These are phyloP conservation scores for Benthochromis sp. DNA, from an alignment of 2,113 vertebrate species.

Conservation along the genomic window DNA sequence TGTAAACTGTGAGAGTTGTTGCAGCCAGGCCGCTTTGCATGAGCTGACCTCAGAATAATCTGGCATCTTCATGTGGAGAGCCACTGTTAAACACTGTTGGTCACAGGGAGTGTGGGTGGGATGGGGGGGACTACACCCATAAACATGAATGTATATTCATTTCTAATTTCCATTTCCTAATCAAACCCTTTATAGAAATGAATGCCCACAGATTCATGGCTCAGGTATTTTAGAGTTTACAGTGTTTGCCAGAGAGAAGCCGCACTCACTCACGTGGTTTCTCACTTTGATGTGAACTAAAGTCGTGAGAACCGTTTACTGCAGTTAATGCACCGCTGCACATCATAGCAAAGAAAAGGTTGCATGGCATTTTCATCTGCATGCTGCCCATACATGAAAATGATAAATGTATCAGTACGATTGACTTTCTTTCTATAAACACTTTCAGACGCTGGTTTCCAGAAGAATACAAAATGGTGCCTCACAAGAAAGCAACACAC, in stretches of 20 bases:
- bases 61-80: fast-evolving
- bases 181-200: background rate
- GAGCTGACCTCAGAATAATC: background rate
- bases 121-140: background rate
- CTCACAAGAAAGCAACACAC: constrained; percentile 88
- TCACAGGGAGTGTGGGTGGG: background rate
- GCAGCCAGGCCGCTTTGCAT: background rate
- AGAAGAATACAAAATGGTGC: constrained; percentile 80
- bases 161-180: background rate
- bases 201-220: background rate
- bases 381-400: background rate
- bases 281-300: background rate
- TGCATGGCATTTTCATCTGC: background rate
- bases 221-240: background rate
- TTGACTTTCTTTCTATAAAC: background rate
- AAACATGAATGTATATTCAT: background rate
- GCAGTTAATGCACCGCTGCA: background rate
- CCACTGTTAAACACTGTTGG: fast-evolving
- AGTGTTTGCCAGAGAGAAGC: background rate
- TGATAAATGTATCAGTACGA: background rate
- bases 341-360: background rate
- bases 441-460: constrained; percentile 90
- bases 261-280: background rate
- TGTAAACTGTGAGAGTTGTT: background rate
- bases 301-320: background rate